A percentile compares a stretch with the other conserved stretches of the same genome.
These are phyloP conservation scores for Montipora cactus DNA, from an alignment of 64 coral and sea anemone genomes.

Conservation along the genomic window DNA sequence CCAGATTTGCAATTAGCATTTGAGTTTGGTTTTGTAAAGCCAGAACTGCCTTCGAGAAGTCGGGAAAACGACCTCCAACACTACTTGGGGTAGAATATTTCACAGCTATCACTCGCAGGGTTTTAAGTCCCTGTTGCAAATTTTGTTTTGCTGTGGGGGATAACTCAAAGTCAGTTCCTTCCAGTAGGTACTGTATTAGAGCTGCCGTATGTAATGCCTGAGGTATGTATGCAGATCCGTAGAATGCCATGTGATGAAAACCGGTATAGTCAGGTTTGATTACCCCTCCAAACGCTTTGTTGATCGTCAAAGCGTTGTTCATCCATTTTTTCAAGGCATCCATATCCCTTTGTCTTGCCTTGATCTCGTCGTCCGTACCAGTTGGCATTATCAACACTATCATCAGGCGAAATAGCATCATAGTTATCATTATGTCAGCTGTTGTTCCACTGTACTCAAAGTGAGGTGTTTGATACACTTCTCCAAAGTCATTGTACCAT, in stretches of 20 bases:
- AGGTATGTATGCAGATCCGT: slow-evolving; percentile 63
- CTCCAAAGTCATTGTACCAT: too few relatives aligned
- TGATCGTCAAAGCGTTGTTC: slow-evolving; percentile 36
- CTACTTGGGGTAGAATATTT: slow-evolving; percentile 72
- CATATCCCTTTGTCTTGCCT: too few relatives aligned
- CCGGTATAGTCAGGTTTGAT: slow-evolving; percentile 74
- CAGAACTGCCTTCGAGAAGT: neutral
- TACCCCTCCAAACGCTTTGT: slow-evolving; percentile 61
- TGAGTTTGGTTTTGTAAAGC: too few relatives aligned
- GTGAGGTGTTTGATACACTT: too few relatives aligned
- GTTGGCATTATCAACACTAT: too few relatives aligned
- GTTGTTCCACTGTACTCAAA: too few relatives aligned
- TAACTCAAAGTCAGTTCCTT: slow-evolving; percentile 60
- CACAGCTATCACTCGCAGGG: slow-evolving; percentile 10
- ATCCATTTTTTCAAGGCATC: slow-evolving; percentile 7
- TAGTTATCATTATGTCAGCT: too few relatives aligned
- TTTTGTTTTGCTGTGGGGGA: neutral
- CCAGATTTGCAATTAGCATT: too few relatives aligned
- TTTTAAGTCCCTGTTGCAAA: slow-evolving; percentile 7
- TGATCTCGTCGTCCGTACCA: too few relatives aligned
- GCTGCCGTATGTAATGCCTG: slow-evolving; percentile 51
- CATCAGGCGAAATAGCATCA: too few relatives aligned
- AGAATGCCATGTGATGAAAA: slow-evolving; percentile 78
- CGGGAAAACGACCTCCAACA: slow-evolving; percentile 52
- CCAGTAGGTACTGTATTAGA: slow-evolving; percentile 40